These are phyloP conservation scores for Leuciscus waleckii DNA, from an alignment of 2,797 vertebrate genomes.

Conservation along the genomic window DNA sequence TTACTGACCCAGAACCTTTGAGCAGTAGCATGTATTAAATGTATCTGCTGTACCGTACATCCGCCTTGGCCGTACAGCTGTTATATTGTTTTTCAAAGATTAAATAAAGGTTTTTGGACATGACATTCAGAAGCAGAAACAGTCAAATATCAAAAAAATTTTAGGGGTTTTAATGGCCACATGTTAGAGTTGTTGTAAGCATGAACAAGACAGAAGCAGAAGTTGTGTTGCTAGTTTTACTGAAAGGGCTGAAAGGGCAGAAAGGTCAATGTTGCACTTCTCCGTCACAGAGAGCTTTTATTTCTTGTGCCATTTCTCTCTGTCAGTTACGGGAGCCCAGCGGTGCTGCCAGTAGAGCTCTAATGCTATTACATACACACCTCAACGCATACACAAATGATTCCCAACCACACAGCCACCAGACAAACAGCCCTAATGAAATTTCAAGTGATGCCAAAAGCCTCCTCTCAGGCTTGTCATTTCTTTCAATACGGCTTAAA, in stretches of 20 bases:
- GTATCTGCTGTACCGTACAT: no score
- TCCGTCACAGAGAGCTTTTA: neutral
- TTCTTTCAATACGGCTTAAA: conserved; percentile 47
- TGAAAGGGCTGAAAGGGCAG: conserved; percentile 1
- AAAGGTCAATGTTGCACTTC: conserved; percentile 1
- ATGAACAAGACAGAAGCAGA: neutral
- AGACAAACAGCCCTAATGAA: conserved; percentile 48
- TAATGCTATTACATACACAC: conserved; percentile 43
- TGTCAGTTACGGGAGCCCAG: neutral
- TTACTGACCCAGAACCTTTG: no score
- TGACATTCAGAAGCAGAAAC: neutral
- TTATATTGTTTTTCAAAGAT: neutral
- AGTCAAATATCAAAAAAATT: neutral
- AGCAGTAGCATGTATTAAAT: no score
- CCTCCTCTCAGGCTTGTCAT: conserved; percentile 43
- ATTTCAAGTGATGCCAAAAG: conserved; percentile 54
- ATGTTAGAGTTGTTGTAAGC: neutral
- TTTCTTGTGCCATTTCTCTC: conserved; percentile 32
- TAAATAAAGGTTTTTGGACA: neutral
- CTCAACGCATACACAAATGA: conserved; percentile 23
- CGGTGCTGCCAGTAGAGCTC: conserved; percentile 28
- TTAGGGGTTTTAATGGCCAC: neutral
- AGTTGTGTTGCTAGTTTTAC: neutral
- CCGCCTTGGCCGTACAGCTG: no score
- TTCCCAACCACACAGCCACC: conserved; percentile 22